Percentiles rank a stretch among this genome's conserved stretches.
These are phyloP conservation scores for Diadema setosum DNA, from an alignment of 35 echinoderm and acorn worm species.

Conservation along the genomic window DNA sequence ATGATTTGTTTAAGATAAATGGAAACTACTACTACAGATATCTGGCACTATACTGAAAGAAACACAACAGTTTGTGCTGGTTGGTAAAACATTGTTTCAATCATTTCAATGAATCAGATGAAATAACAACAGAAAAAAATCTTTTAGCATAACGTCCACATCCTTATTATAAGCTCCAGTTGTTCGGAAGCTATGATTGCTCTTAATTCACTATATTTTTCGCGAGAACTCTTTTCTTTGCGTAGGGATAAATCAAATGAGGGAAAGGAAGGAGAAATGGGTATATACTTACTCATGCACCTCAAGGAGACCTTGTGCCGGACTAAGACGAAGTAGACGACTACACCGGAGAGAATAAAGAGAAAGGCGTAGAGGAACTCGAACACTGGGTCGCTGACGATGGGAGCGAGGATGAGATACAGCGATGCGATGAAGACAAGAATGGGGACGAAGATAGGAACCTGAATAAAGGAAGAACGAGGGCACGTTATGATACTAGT, in stretches of 20 bases:
- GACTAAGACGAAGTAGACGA: conserved; percentile 85
- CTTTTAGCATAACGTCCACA: not conserved
- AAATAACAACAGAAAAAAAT: not conserved
- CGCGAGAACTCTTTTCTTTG: too few species aligned
- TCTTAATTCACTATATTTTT: not conserved
- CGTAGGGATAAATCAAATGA: too few species aligned
- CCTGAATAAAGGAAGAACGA: conserved; percentile 40
- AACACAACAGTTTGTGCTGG: too few species aligned
- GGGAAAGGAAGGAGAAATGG: too few species aligned
- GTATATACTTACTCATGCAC: conserved; percentile 69
- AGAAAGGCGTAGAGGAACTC: conserved; percentile 73
- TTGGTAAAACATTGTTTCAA: too few species aligned
- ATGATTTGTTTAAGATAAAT: too few species aligned
- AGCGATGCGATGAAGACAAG: conserved; percentile 64
- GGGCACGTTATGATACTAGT: too few species aligned
- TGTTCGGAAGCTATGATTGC: not conserved
- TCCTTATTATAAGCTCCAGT: not conserved
- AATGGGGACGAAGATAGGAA: conserved; percentile 69
- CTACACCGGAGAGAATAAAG: conserved; percentile 79
- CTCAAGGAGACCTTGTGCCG: conserved; percentile 23
- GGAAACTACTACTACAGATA: too few species aligned
- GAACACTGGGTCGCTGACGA: conserved; percentile 71
- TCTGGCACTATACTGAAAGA: too few species aligned
- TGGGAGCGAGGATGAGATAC: conserved; percentile 79
- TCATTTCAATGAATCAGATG: not conserved